phyloP scores from a whole-genome alignment of 2,113 vertebrate genomes.

The Limnothrissa miodon region DNA sequence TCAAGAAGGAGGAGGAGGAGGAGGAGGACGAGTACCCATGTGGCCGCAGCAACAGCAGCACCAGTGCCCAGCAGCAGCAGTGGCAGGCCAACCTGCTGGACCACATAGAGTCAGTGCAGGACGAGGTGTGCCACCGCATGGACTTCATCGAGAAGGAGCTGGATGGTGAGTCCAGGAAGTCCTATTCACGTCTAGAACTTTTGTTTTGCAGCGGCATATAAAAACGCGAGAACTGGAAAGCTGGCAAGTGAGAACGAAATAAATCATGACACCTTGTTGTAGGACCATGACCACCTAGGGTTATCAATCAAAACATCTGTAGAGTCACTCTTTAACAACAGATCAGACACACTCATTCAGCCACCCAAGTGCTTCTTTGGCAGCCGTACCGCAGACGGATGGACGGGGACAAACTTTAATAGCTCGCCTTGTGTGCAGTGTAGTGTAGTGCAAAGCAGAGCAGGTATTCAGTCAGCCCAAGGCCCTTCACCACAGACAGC shows the following conservation, averaged over 20 bases:
- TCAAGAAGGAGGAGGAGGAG: constrained; percentile 68
- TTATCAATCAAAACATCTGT: not conserved
- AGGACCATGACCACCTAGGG: not conserved
- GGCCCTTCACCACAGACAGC: not conserved
- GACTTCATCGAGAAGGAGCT: constrained; percentile 96
- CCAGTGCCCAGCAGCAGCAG: constrained; percentile 83
- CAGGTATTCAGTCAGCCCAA: not conserved
- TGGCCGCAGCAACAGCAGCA: constrained; percentile 68
- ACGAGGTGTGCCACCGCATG: constrained; percentile 92
- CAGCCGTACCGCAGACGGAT: not conserved
- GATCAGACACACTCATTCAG: not conserved
- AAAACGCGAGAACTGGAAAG: too few relatives aligned
- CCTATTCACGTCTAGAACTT: not conserved
- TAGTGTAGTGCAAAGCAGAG: too few relatives aligned
- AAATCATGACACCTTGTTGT: too few relatives aligned
- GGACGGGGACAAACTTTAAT: not conserved
- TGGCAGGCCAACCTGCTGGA: constrained; percentile 93
- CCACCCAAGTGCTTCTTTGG: not conserved
- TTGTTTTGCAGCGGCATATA: too few relatives aligned
- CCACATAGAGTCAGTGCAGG: constrained; percentile 90
- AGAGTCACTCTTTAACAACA: not conserved
- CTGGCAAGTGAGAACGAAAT: not conserved
- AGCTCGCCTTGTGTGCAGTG: not conserved
- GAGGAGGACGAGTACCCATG: constrained; percentile 61
- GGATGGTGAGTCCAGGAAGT: constrained; percentile 73